A percentile compares a stretch with the other conserved stretches of the same genome.
phyloP scores from a whole-genome alignment of 1,140 invertebrate genomes.

The Oedothorax gibbosus region DNA sequence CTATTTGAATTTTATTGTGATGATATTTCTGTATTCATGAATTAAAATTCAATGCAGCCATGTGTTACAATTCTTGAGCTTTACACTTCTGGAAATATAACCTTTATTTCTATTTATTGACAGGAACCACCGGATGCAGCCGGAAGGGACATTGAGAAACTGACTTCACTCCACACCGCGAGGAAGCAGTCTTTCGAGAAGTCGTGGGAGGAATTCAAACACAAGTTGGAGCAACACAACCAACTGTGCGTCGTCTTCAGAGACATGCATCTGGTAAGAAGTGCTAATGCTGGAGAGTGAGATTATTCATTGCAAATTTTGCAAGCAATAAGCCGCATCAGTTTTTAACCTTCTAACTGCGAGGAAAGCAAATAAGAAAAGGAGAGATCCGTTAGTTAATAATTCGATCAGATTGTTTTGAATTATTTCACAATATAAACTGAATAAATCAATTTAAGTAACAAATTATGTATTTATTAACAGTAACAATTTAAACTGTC shows the following conservation, averaged over 20 bases:
- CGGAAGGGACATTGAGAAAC: slow-evolving; percentile 78
- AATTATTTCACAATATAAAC: no score
- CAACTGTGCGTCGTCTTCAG: slow-evolving; percentile 78
- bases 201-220: slow-evolving; percentile 74
- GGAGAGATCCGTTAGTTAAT: not conserved
- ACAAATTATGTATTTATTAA: no score
- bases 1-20: no score
- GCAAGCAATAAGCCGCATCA: not conserved
- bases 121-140: slow-evolving; percentile 79
- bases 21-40: no score
- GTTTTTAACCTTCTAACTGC: not conserved
- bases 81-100: no score
- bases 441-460: no score
- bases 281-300: not conserved
- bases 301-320: not conserved
- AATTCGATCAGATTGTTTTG: not conserved
- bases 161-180: slow-evolving; percentile 74
- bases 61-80: no score
- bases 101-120: slow-evolving; percentile 38
- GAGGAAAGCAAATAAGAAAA: not conserved
- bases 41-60: no score
- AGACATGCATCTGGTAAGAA: slow-evolving; percentile 73
- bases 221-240: slow-evolving; percentile 75
- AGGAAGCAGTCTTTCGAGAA: slow-evolving; percentile 73
- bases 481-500: no score